Evolutionary conservation across 2,888 invertebrate genomes (phyloP).

Genomic region (Adela reaumurella): DNA sequence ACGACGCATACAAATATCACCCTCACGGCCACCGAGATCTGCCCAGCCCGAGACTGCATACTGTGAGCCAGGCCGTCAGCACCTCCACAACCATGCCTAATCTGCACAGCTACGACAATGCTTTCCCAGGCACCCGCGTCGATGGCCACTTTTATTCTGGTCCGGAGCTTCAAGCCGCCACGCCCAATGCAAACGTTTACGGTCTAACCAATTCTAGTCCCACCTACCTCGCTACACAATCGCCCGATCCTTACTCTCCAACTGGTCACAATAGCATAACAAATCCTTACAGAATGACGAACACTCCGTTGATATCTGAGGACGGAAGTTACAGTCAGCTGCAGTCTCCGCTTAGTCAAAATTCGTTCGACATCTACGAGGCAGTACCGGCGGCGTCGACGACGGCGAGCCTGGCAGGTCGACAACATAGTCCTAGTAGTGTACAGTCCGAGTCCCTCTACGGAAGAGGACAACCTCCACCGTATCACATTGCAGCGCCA

Average conservation of each 20-base stretch:
- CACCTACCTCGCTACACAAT: conserved; percentile 43
- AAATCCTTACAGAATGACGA: conserved; percentile 49
- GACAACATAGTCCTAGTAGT: conserved; percentile 39
- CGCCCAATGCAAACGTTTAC: conserved; percentile 38
- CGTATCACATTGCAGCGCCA: conserved; percentile 80
- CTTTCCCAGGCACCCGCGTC: conserved; percentile 25
- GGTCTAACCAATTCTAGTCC: conserved; percentile 35
- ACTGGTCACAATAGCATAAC: conserved; percentile 49
- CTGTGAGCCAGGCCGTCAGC: conserved; percentile 41
- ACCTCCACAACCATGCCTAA: conserved; percentile 51
- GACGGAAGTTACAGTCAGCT: conserved; percentile 47
- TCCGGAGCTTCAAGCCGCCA: conserved; percentile 26
- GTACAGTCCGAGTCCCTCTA: conserved; percentile 28
- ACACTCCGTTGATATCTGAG: conserved; percentile 45
- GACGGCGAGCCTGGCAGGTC: conserved; percentile 34
- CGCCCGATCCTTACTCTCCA: conserved; percentile 46
- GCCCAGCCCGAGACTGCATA: conserved; percentile 36
- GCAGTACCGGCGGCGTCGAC: conserved; percentile 38
- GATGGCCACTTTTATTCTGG: conserved; percentile 32
- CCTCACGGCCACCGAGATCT: conserved; percentile 33
- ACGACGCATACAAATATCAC: conserved; percentile 41
- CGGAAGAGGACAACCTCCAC: conserved; percentile 63
- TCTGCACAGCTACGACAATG: conserved; percentile 33
- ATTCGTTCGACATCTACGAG: conserved; percentile 49
- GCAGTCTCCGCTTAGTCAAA: conserved; percentile 42